Evolutionary conservation across 2,797 vertebrate species (phyloP).

Genomic region (Novumbra hubbsi): DNA sequence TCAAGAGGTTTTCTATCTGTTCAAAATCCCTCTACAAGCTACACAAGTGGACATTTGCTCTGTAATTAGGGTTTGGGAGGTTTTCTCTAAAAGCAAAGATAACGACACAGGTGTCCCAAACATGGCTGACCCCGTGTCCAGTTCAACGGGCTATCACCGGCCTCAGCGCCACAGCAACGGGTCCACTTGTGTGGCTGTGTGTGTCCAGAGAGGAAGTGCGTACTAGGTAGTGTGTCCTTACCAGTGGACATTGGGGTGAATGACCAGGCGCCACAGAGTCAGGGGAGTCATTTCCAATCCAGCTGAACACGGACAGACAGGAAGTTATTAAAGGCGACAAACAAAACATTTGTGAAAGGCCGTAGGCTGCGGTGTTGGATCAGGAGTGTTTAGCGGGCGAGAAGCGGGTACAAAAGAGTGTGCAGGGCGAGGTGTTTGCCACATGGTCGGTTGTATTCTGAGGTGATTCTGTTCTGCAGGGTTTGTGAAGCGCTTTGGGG

Average conservation of each 20-base stretch:
- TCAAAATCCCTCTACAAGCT: background rate
- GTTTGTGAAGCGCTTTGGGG: conserved; percentile 87
- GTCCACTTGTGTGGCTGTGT: conserved; percentile 41
- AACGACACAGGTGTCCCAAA: conserved; percentile 19
- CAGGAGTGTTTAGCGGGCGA: conserved; percentile 42
- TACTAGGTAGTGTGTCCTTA: background rate
- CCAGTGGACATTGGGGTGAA: conserved; percentile 44
- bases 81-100: background rate
- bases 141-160: conserved; percentile 12
- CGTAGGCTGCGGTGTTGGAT: too few species aligned
- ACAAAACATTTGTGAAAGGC: background rate
- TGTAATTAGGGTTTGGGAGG: conserved; percentile 8
- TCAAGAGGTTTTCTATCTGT: background rate
- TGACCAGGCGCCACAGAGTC: background rate
- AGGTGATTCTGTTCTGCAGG: conserved; percentile 88
- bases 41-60: background rate
- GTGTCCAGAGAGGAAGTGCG: background rate
- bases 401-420: conserved; percentile 53
- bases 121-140: conserved; percentile 28
- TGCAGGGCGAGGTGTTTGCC: conserved; percentile 58
- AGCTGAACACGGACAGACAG: conserved; percentile 78
- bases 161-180: conserved; percentile 16
- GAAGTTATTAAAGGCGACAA: conserved; percentile 61
- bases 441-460: conserved; percentile 67
- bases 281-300: conserved; percentile 62